Evolutionary conservation across 2,113 vertebrate genomes (phyloP), one percentile per base, ranked within the genome.

Genomic region (Semicossyphus pulcher): DNA sequence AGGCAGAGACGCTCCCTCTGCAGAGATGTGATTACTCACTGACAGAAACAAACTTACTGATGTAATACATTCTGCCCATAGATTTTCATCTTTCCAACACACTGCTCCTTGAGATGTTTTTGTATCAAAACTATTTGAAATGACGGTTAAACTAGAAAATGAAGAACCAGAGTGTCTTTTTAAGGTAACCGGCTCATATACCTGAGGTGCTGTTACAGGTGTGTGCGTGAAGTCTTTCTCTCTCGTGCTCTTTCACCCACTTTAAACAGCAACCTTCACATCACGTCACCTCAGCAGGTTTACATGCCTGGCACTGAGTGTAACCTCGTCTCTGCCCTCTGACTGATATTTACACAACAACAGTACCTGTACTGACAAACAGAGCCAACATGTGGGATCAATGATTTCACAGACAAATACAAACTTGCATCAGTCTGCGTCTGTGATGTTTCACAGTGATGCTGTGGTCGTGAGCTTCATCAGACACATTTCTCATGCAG

Each of bases 261-360:
- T 70, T 80, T 36, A n/a, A 58, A 6, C 41, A 42, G 7, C 3
- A 26, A 20, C 16, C 16, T 2, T 36, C 48, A 59, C 37, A 34
- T 79, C 29, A 44, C 23, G 26, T 70, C 45, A 57, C 37, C 53
- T 41, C 45, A 57, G 5, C 68, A 57, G 56, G 62, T 53, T 77
- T 62, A 83, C 56, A 45, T 39, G 72, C 68, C 37, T 45, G 82
- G 67, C 64, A 74, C 29, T 0, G 1, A n/a, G 81, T 14, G 20
- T 74, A 21, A 79, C 57, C 60, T 69, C 26, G 47, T 78, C 28
- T 0, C 37, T 76, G 65, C 57, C 59, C 70, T 83, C 6, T 63
- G 54, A 45, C 80, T 48, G 28, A 61, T 42, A 65, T 80, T 51
- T 65, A 54, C 47, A 4, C 8, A 28, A 20, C 26, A 44, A 36